Percentiles rank a stretch among this genome's conserved stretches.
Evolutionary conservation across 2,888 invertebrate species (phyloP).

Genomic region (Calliphora vomitoria): DNA sequence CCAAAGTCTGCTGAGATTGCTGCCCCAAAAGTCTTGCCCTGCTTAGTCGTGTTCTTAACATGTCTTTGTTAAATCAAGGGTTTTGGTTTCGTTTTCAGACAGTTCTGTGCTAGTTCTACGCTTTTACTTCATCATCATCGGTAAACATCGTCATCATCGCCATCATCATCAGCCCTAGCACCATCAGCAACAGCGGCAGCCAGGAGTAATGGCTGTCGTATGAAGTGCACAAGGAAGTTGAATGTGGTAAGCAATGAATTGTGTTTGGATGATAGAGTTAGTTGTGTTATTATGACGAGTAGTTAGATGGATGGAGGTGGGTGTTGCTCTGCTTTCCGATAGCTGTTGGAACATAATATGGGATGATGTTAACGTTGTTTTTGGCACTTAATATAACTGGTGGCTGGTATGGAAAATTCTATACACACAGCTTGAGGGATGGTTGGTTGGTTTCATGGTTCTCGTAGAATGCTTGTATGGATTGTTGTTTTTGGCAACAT

Average conservation of each 20-base stretch:
- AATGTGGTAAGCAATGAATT: conserved; percentile 9
- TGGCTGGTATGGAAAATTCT: conserved; percentile 7
- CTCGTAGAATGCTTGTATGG: not conserved
- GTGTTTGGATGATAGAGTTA: conserved; percentile 7
- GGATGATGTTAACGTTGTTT: conserved; percentile 52
- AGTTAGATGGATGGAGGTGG: not conserved
- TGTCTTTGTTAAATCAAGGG: conserved; percentile 48
- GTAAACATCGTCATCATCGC: not conserved
- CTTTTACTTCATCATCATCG: not conserved
- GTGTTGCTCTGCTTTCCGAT: not conserved
- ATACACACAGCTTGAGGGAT: conserved; percentile 24
- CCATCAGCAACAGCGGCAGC: not conserved
- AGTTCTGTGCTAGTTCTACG: not conserved
- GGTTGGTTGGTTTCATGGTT: conserved; percentile 6
- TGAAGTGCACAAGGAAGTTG: conserved; percentile 6
- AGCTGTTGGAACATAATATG: not conserved
- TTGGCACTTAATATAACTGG: conserved; percentile 48
- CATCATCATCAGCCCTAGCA: not conserved
- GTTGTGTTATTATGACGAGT: conserved; percentile 5
- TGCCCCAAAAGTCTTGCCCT: not conserved
- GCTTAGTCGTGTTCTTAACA: conserved; percentile 43
- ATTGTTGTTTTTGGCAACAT: conserved; percentile 59
- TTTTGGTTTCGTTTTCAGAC: conserved; percentile 45
- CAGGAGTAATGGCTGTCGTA: not conserved
- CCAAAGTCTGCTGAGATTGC: conserved; percentile 51